Evolutionary conservation across 2,888 invertebrate species (phyloP).

Genomic region (Mylabris sibirica): DNA sequence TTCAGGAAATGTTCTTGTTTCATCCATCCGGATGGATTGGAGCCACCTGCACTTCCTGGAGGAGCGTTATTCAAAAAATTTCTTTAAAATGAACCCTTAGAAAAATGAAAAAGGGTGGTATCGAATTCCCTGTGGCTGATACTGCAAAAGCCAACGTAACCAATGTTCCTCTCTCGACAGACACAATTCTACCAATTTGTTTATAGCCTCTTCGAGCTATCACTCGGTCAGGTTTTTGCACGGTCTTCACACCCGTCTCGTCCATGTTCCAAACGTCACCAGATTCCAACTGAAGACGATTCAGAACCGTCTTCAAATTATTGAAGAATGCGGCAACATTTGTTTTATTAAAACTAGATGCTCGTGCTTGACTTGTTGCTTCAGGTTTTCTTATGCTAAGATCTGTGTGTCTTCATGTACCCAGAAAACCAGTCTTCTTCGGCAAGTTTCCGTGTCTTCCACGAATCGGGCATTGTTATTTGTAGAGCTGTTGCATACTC

Average conservation of each 20-base stretch:
- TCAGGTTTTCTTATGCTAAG: slow-evolving; percentile 45
- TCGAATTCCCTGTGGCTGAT: slow-evolving; percentile 42
- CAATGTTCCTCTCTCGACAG: slow-evolving; percentile 46
- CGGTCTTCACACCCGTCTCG: slow-evolving; percentile 56
- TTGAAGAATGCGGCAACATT: slow-evolving; percentile 45
- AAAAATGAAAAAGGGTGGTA: slow-evolving; percentile 50
- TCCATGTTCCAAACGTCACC: slow-evolving; percentile 41
- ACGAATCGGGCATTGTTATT: slow-evolving; percentile 37
- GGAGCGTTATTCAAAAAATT: slow-evolving; percentile 30
- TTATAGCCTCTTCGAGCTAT: slow-evolving; percentile 50
- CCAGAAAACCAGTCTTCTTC: slow-evolving; percentile 49
- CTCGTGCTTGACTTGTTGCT: slow-evolving; percentile 46
- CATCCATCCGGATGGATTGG: slow-evolving; percentile 41
- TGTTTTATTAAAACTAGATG: slow-evolving; percentile 43
- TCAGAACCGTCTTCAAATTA: slow-evolving; percentile 39
- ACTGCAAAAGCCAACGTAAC: slow-evolving; percentile 43
- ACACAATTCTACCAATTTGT: slow-evolving; percentile 49
- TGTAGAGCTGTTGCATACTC: slow-evolving; percentile 34
- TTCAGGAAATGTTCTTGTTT: slow-evolving; percentile 27
- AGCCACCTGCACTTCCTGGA: slow-evolving; percentile 29
- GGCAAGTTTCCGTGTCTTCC: slow-evolving; percentile 41
- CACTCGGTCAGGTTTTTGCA: slow-evolving; percentile 53
- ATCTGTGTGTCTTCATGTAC: slow-evolving; percentile 44
- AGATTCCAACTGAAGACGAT: slow-evolving; percentile 29
- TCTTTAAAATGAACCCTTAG: slow-evolving; percentile 40